phyloP scores from a whole-genome alignment of 1,140 invertebrate species.

The Phymastichus coffea region DNA sequence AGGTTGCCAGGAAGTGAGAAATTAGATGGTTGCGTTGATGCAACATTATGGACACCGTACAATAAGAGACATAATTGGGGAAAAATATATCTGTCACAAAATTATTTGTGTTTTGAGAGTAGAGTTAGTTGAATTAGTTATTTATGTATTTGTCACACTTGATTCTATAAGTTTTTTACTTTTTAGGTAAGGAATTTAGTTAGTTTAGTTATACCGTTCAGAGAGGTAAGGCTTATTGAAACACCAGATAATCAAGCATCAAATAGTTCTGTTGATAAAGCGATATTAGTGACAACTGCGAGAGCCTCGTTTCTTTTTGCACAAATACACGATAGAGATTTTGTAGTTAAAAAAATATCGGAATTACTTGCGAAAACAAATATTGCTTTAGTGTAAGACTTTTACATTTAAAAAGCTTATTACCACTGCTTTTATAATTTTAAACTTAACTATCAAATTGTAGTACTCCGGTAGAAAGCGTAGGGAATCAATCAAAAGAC shows the following conservation, averaged over 20 bases:
- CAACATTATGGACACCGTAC: constrained; percentile 92
- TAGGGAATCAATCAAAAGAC: constrained; percentile 12
- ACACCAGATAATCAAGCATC: constrained; percentile 67
- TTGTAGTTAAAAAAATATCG: constrained; percentile 86
- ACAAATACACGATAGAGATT: constrained; percentile 84
- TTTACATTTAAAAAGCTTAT: no score
- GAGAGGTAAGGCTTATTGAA: constrained; percentile 75
- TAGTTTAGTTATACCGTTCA: constrained; percentile 83
- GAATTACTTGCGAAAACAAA: constrained; percentile 71
- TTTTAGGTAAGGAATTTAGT: constrained; percentile 79
- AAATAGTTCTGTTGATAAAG: constrained; percentile 67
- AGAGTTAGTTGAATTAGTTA: constrained; percentile 63
- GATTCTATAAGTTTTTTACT: constrained; percentile 6
- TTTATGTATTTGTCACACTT: not conserved
- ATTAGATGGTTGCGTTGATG: constrained; percentile 88
- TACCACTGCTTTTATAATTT: no score
- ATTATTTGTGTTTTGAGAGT: constrained; percentile 96
- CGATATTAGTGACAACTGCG: constrained; percentile 82
- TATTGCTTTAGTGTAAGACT: constrained; percentile 19
- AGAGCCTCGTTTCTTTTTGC: constrained; percentile 87
- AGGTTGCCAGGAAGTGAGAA: constrained; percentile 85
- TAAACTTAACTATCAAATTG: not conserved
- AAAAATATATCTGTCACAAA: constrained; percentile 88
- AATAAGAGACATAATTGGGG: constrained; percentile 89
- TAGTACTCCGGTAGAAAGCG: not conserved